Conservation (phyloP, 2,113 vertebrate genomes). For the Erythrolamprus reginae region DNA sequence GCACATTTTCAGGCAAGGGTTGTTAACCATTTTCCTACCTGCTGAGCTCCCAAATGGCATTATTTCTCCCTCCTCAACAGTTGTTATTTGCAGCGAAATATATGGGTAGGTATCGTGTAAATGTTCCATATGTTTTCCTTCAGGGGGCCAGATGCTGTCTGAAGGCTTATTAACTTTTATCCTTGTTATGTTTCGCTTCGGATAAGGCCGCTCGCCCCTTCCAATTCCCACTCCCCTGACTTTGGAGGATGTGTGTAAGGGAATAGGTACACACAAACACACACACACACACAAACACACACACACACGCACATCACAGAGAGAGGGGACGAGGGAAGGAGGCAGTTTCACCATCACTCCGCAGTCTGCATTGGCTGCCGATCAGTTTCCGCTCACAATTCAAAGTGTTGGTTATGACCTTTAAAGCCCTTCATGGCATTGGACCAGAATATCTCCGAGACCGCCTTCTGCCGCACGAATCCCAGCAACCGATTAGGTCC, state of each 20-base stretch:
- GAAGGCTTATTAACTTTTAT: neutral
- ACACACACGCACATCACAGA: too few relatives aligned
- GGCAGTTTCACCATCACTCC: too few relatives aligned
- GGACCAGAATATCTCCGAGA: too few relatives aligned
- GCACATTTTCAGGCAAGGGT: neutral
- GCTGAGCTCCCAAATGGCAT: neutral
- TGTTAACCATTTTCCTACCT: neutral
- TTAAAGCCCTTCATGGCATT: too few relatives aligned
- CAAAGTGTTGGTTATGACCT: too few relatives aligned
- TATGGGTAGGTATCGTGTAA: neutral
- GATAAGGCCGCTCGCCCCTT: neutral
- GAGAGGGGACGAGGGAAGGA: too few relatives aligned
- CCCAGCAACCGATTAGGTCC: too few relatives aligned
- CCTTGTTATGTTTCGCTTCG: neutral
- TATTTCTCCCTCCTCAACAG: neutral
- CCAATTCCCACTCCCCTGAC: neutral
- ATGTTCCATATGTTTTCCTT: neutral
- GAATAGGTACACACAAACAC: too few relatives aligned
- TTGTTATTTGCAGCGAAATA: neutral
- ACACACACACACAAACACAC: too few relatives aligned
- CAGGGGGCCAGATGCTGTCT: neutral
- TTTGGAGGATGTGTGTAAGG: neutral
- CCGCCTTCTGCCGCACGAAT: too few relatives aligned
- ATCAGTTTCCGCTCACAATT: too few relatives aligned
- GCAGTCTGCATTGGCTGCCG: too few relatives aligned